These are phyloP conservation scores for Diploptera punctata DNA, from an alignment of 2,888 invertebrate species.

Conservation along the genomic window DNA sequence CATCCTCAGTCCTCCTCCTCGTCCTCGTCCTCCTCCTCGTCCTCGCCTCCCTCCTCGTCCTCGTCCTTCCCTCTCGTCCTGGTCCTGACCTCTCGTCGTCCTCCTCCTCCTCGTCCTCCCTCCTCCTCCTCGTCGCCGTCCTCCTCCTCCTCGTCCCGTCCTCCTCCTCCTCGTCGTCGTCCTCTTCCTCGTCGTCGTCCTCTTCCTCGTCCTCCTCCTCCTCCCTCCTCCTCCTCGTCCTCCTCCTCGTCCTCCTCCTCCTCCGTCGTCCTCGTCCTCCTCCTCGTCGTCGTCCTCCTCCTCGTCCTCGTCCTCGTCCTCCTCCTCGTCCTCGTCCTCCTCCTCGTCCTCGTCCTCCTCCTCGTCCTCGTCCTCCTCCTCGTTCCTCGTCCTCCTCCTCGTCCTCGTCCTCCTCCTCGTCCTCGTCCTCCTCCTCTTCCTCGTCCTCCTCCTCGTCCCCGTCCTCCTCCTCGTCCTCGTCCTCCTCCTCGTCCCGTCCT, in stretches of 20 bases:
- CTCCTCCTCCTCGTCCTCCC: too few relatives aligned
- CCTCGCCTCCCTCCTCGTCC: too few relatives aligned
- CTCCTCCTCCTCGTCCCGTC: background rate
- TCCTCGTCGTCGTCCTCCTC: background rate
- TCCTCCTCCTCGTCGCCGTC: background rate
- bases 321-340: background rate
- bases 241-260: background rate
- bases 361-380: background rate
- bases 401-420: background rate
- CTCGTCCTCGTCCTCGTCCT: background rate
- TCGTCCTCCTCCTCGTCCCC: background rate
- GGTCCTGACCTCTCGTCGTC: background rate
- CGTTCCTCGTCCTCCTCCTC: too few relatives aligned
- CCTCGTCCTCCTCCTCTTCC: background rate
- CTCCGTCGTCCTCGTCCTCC: background rate
- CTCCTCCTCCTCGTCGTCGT: background rate
- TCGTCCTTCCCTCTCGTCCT: constrained; percentile 1
- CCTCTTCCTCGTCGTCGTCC: background rate
- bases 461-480: background rate
- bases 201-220: background rate
- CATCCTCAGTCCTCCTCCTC: too few relatives aligned
- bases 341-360: background rate
- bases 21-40: too few relatives aligned
- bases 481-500: background rate
- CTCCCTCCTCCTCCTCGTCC: constrained; percentile 2